Percentiles rank a stretch among this genome's conserved stretches.
Conservation (phyloP, 2,797 vertebrate species). For the Gobionotothen gibberifrons region DNA sequence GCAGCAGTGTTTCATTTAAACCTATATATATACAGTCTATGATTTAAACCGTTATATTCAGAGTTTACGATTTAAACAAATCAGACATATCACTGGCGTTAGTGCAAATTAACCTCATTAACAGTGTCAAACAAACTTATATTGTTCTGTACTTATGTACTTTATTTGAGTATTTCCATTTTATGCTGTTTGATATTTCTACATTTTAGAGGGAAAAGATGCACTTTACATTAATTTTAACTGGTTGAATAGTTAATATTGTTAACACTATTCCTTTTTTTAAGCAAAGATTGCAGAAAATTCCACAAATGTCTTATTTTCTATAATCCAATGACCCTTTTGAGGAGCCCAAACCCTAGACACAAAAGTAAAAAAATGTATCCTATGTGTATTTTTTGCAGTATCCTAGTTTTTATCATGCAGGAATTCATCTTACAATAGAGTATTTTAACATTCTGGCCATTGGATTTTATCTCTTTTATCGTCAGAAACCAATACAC, state of each 20-base stretch:
- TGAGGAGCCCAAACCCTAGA: background rate
- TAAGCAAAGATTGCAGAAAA: no score
- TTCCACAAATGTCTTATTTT: background rate
- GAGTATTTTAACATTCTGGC: background rate
- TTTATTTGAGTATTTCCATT: background rate
- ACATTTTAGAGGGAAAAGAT: background rate
- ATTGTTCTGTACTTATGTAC: background rate
- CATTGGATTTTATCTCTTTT: background rate
- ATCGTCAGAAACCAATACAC: background rate
- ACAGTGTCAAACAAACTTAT: background rate
- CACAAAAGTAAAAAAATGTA: background rate
- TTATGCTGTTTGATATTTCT: background rate
- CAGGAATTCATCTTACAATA: background rate
- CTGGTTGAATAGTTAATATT: background rate
- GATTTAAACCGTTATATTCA: background rate
- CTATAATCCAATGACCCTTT: background rate
- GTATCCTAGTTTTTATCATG: background rate
- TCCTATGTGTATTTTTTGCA: background rate
- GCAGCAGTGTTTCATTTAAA: constrained; percentile 28
- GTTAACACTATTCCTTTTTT: background rate
- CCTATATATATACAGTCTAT: no score
- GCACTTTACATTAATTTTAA: no score
- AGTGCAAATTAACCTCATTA: background rate
- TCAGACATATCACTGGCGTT: no score
- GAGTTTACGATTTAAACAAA: no score